Evolutionary conservation across 2,797 vertebrate species (phyloP), one percentile per base, ranked within the genome.

Genomic region (Danionella dracula): DNA sequence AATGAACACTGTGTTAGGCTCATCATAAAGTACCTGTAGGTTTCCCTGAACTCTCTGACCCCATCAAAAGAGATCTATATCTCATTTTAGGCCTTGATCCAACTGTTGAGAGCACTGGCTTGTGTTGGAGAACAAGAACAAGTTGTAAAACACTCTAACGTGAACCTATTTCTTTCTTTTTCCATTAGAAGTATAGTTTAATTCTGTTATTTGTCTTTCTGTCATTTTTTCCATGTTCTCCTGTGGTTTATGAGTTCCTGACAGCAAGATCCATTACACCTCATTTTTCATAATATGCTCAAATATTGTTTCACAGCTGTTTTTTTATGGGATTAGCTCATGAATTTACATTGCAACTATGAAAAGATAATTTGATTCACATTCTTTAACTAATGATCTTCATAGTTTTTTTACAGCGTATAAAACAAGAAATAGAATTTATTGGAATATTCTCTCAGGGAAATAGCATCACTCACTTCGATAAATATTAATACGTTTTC

Each of bases 301-400:
- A 45, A 66, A 66, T 37, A 46, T 35, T 34, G 45, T 66, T 66
- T 66, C 41, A 55, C 50, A 46, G 62, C 41, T 56, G 31, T 46
- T 66, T 66, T 56, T 38, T 56, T 37, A 15, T 55, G 17, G 29
- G 40, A 65, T 54, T 55, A 54, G 41, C 5, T 45, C 45, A 54
- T 27, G 15, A 13, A 46, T 45, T 55, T 35, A 19, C 21, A 64
- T 15, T n/a, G 67, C 55, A 45, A 46, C 15, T 37, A 27, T 65
- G 9, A 45, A 46, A 37, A 29, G 9, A 65, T 31, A 12, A 32
- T 56, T 38, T 45, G 11, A 45, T 45, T 2, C 40, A 37, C 19
- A 12, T 45, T 45, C 12, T 44, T 16, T 7, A 27, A 2, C 50
- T 45, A 44, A 54, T 55, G 21, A n/a, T 23, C n/a, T 21, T n/a